Conservation (phyloP, 1,140 invertebrate genomes). For the Ruditapes philippinarum region DNA sequence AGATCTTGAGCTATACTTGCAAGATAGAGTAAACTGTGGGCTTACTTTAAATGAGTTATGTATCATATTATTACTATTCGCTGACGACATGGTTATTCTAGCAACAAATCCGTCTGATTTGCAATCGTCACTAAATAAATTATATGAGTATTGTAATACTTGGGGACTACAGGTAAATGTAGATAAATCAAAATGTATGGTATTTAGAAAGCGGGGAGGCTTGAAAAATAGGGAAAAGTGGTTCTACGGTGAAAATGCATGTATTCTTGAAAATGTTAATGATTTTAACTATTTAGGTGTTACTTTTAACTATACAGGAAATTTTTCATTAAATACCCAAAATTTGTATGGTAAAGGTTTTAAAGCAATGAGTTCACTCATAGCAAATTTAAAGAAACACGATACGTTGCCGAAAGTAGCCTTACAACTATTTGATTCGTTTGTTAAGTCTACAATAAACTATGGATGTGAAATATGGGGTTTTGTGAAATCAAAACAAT, state of each 20-base stretch:
- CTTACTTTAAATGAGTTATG: too few species aligned
- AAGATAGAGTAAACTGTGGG: too few species aligned
- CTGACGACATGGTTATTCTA: background rate
- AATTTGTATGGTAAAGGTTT: background rate
- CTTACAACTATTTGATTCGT: background rate
- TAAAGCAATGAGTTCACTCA: background rate
- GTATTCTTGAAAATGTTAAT: background rate
- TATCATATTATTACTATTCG: too few species aligned
- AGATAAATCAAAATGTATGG: background rate
- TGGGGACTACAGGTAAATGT: background rate
- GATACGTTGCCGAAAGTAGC: background rate
- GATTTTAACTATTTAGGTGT: background rate
- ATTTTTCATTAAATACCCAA: background rate
- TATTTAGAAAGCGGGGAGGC: background rate
- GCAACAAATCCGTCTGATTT: background rate
- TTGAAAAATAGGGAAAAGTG: background rate
- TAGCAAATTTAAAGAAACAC: background rate
- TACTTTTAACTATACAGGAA: background rate
- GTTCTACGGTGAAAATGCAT: background rate
- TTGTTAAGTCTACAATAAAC: background rate
- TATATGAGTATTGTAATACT: background rate
- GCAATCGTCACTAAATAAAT: background rate
- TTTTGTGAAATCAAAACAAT: background rate
- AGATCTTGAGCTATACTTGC: too few species aligned
- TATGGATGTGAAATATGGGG: slow-evolving; percentile 2